These are phyloP conservation scores for Vespertilio murinus DNA, from an alignment of 2,797 vertebrate species.

Conservation along the genomic window DNA sequence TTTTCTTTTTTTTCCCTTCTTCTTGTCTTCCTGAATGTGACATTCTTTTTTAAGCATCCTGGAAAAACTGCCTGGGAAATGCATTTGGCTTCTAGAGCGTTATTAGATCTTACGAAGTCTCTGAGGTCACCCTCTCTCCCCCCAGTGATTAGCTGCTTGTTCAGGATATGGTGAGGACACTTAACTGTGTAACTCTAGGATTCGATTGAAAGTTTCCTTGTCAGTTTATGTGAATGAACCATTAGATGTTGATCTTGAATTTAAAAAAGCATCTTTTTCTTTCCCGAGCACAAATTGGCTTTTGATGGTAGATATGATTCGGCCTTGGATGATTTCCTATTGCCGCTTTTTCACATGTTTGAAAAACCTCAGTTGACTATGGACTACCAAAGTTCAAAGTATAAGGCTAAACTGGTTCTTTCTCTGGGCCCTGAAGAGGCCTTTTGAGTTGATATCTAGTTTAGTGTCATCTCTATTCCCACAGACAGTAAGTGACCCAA, in stretches of 20 bases:
- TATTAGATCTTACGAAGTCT: slow-evolving; percentile 43
- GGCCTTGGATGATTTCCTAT: slow-evolving; percentile 10
- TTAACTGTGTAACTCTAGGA: neutral
- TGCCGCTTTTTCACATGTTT: neutral
- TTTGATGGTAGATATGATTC: slow-evolving; percentile 1
- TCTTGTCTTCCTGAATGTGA: slow-evolving; percentile 72
- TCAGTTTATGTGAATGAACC: neutral
- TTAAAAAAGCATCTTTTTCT: neutral
- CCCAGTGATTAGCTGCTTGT: neutral
- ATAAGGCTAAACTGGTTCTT: neutral
- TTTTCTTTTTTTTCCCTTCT: neutral
- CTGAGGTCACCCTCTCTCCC: accelerated
- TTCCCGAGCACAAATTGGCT: neutral
- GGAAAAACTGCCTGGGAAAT: slow-evolving; percentile 65
- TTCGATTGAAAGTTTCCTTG: neutral
- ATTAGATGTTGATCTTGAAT: neutral
- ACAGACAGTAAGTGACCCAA: neutral
- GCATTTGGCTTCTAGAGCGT: slow-evolving; percentile 63
- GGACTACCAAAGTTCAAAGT: slow-evolving; percentile 29
- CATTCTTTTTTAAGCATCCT: slow-evolving; percentile 65
- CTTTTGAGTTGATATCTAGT: slow-evolving; percentile 16
- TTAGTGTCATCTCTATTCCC: neutral
- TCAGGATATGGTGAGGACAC: neutral
- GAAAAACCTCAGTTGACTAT: slow-evolving; percentile 1
- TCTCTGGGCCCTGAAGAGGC: neutral